Evolutionary conservation across 2,113 vertebrate genomes (phyloP).

Genomic region (Dasyornis broadbenti): DNA sequence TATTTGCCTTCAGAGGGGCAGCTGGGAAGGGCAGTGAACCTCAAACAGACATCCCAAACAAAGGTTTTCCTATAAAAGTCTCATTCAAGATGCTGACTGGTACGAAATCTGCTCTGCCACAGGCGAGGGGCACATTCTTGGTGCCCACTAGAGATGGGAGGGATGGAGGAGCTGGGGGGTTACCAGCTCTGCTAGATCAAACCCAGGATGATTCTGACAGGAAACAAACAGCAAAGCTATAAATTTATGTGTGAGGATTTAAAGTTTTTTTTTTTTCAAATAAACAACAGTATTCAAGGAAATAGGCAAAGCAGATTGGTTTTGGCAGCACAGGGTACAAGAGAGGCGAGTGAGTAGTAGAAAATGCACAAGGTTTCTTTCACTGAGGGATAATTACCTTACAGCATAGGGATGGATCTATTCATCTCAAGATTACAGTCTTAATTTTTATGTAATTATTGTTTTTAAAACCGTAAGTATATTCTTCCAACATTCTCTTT

Average conservation of each 20-base stretch:
- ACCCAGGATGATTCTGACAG: background rate
- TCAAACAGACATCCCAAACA: background rate
- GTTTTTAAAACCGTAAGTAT: background rate
- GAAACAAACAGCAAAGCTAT: background rate
- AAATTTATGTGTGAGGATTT: background rate
- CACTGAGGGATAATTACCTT: background rate
- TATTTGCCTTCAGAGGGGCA: conserved; percentile 7
- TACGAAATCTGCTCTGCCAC: background rate
- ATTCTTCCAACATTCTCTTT: background rate
- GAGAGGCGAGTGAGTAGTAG: background rate
- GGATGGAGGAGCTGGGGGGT: background rate
- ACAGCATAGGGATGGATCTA: background rate
- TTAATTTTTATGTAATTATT: background rate
- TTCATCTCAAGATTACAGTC: background rate
- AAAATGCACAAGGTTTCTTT: background rate
- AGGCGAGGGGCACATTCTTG: accelerated
- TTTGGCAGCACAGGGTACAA: background rate
- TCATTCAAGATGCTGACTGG: conserved; percentile 19
- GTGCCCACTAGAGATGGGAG: background rate
- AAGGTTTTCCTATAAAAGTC: conserved; percentile 26
- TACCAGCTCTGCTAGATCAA: background rate
- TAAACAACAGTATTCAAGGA: background rate
- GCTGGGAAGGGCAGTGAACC: conserved; percentile 38
- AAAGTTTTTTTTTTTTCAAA: background rate
- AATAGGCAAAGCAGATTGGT: background rate